These are phyloP conservation scores for Actenoides hombroni DNA, from an alignment of 2,113 vertebrate genomes.

Conservation along the genomic window DNA sequence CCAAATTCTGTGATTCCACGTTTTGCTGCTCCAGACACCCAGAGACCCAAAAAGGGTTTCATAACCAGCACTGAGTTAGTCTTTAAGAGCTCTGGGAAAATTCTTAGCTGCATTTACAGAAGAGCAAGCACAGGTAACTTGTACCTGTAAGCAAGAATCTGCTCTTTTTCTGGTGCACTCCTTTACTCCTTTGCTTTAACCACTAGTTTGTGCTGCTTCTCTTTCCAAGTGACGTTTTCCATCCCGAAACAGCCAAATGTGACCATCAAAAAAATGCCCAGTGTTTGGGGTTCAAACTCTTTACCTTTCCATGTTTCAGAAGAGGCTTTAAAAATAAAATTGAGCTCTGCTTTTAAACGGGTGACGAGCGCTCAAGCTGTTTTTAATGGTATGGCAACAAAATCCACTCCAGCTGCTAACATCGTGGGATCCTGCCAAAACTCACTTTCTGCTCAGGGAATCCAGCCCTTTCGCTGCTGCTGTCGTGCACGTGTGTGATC, in stretches of 20 bases:
- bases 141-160: not conserved
- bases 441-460: conserved; percentile 31
- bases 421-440: not conserved
- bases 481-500: not conserved
- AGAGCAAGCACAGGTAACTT: not conserved
- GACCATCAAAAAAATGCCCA: not conserved
- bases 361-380: conserved; percentile 9
- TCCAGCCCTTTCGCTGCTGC: not conserved
- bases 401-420: conserved; percentile 40
- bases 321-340: not conserved
- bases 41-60: not conserved
- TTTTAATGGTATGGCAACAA: not conserved
- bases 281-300: not conserved
- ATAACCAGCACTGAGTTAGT: not conserved
- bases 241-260: not conserved
- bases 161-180: not conserved
- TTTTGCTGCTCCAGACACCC: not conserved
- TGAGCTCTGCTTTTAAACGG: not conserved
- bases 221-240: not conserved
- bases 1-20: not conserved
- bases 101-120: not conserved
- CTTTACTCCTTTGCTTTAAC: not conserved
- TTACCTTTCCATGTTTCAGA: not conserved
- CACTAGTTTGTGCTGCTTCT: not conserved
- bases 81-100: not conserved